Base-by-base conservation (phyloP, 2,113 vertebrate genomes). In the Platichthys stellatus region DNA sequence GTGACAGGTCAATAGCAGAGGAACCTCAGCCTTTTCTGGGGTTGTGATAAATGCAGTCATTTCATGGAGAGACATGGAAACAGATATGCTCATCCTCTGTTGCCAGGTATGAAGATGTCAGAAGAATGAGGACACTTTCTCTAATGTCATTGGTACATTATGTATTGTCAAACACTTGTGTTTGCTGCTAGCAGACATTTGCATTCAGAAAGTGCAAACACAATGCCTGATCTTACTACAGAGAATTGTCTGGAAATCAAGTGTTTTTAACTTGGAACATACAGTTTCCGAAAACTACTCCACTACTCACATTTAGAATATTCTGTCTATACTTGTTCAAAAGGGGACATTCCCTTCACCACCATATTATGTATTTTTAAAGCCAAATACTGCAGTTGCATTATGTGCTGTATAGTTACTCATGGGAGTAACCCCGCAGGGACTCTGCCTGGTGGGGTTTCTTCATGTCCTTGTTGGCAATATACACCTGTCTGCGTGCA, bases 381-480 rank as follows among this genome's bases (percentile, higher is more conserved):
- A 38, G 14, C 31, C 54, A 56, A 61, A 14, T 38, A 20, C 5
- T 63, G 24, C 14, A n/a, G 26, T 8, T 20, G 49, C 47, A 14
- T 58, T 15, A 24, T 51, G 26, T 12, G n/a, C 24, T 31, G 10
- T 31, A 40, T 12, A 43, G 40, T 11, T 43, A 43, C 40, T 31
- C 31, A 7, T 31, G 31, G 31, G 31, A 31, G 31, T 7, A 31
- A 31, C 31, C 12, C n/a, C 31, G 18, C 49, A 51, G 59, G 69
- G 60, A 56, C 23, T 35, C 18, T 18, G 47, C 18, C 57, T 63
- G 49, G 18, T 63, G 63, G 67, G 67, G 56, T 63, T 71, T 70
- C 69, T 40, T 51, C 40, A 56, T 66, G 31, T 23, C 5, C 53
- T 28, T 40, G 21, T 5, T 59, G 57, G 23, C 40, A 51, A 45